Conservation (phyloP, 2,113 vertebrate genomes). For the Gambusia affinis region DNA sequence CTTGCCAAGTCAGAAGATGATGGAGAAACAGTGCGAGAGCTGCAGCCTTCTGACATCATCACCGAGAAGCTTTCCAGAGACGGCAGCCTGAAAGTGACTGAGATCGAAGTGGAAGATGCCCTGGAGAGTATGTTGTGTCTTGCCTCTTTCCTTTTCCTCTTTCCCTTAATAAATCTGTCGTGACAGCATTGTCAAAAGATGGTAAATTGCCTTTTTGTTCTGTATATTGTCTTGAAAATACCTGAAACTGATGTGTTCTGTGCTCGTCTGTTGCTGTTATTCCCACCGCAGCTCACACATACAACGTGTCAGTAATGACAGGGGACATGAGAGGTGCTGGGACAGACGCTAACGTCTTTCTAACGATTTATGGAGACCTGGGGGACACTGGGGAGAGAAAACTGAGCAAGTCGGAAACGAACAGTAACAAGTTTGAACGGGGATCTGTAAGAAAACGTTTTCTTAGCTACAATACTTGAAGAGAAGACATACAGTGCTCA, state of each 20-base stretch:
- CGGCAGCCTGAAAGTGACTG: conserved; percentile 88
- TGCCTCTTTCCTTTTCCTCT: background rate
- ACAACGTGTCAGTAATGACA: conserved; percentile 91
- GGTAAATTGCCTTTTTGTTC: conserved; percentile 25
- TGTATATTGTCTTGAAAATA: conserved; percentile 9
- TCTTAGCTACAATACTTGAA: background rate
- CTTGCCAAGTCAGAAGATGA: conserved; percentile 95
- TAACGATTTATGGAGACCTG: conserved; percentile 92
- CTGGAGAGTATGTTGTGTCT: conserved; percentile 87
- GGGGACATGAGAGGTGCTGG: conserved; percentile 89
- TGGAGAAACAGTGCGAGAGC: conserved; percentile 89
- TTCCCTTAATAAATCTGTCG: conserved; percentile 8
- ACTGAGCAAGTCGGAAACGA: conserved; percentile 93
- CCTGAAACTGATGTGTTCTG: conserved; percentile 2
- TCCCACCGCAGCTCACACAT: conserved; percentile 82
- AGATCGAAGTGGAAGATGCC: conserved; percentile 92
- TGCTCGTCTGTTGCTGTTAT: conserved; percentile 18
- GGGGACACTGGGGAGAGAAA: conserved; percentile 95
- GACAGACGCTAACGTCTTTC: conserved; percentile 93
- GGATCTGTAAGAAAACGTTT: conserved; percentile 83
- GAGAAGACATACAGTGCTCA: background rate
- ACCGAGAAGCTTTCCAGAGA: conserved; percentile 92
- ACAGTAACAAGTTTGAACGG: conserved; percentile 96
- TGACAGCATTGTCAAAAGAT: conserved; percentile 20
- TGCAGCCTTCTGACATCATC: conserved; percentile 94